Percentiles rank a stretch among this genome's conserved stretches.
phyloP scores from a whole-genome alignment of 2,113 vertebrate genomes.

The Muscicapa adusta region DNA sequence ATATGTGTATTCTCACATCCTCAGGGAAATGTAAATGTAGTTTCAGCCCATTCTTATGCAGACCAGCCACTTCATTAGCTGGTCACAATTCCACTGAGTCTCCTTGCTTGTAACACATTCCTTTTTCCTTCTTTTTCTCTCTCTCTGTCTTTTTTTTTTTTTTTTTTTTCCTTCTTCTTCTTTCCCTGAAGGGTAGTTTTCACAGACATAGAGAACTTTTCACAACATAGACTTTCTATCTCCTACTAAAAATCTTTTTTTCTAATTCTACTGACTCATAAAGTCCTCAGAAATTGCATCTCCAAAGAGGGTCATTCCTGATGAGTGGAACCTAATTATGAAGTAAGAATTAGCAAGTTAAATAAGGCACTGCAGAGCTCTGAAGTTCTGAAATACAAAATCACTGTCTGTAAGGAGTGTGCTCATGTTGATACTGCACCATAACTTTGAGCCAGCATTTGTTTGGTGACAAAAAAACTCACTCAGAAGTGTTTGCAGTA shows the following conservation, averaged over 20 bases:
- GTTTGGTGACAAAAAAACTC: background rate
- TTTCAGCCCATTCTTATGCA: background rate
- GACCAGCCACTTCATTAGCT: background rate
- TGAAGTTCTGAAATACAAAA: background rate
- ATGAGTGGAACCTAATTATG: background rate
- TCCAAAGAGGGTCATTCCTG: background rate
- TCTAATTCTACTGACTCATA: background rate
- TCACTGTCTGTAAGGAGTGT: background rate
- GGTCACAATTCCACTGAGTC: background rate
- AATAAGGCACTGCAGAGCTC: background rate
- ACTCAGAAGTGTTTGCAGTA: background rate
- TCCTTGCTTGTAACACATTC: background rate
- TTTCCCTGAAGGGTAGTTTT: background rate
- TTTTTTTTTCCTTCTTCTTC: too few species aligned
- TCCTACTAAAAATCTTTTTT: background rate
- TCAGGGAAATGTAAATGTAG: background rate
- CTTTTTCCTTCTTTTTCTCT: background rate
- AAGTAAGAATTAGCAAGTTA: background rate
- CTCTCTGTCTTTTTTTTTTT: background rate
- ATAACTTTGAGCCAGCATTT: background rate
- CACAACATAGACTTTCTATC: background rate
- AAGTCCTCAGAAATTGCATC: background rate
- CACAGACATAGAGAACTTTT: background rate
- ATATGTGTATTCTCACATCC: background rate
- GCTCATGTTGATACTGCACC: background rate